Conservation (phyloP, 2,113 vertebrate genomes). For the Coregonus clupeaformis region DNA sequence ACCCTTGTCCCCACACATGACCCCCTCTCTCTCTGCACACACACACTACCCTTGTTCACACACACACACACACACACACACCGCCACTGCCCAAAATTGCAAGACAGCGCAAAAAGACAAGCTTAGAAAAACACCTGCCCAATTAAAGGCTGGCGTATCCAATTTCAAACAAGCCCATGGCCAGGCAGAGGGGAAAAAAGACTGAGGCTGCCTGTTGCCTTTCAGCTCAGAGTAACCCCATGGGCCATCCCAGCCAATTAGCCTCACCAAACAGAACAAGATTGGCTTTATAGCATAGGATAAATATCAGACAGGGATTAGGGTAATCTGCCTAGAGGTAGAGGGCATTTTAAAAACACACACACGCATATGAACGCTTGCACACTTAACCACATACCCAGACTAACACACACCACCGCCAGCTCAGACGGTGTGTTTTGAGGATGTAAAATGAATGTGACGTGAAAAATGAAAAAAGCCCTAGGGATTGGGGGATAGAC, state of each 20-base stretch:
- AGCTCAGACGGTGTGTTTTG: slow-evolving; percentile 23
- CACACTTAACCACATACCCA: slow-evolving; percentile 61
- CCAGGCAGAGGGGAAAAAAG: slow-evolving; percentile 2
- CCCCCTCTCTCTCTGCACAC: not conserved
- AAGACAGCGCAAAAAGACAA: slow-evolving; percentile 51
- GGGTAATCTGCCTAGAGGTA: slow-evolving; percentile 58
- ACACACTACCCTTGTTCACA: not conserved
- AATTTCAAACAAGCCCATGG: slow-evolving; percentile 58
- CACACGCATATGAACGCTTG: slow-evolving; percentile 17
- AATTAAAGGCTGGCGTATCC: slow-evolving; percentile 67
- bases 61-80: slow-evolving; percentile 2
- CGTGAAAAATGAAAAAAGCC: slow-evolving; percentile 53
- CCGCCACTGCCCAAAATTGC: slow-evolving; percentile 47
- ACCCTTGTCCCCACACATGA: not conserved
- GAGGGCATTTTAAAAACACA: not conserved
- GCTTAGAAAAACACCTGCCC: slow-evolving; percentile 71
- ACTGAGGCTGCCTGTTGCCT: slow-evolving; percentile 41
- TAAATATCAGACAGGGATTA: slow-evolving; percentile 75
- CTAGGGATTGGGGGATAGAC: slow-evolving; percentile 21
- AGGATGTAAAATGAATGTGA: slow-evolving; percentile 50
- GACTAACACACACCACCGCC: slow-evolving; percentile 25
- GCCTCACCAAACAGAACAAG: slow-evolving; percentile 69
- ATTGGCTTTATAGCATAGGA: slow-evolving; percentile 72
- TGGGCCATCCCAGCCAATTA: slow-evolving; percentile 24
- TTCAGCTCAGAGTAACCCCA: slow-evolving; percentile 23